Percentiles rank a stretch among this genome's conserved stretches.
These are phyloP conservation scores for Sciaenops ocellatus DNA, from an alignment of 2,797 vertebrate species.

Conservation along the genomic window DNA sequence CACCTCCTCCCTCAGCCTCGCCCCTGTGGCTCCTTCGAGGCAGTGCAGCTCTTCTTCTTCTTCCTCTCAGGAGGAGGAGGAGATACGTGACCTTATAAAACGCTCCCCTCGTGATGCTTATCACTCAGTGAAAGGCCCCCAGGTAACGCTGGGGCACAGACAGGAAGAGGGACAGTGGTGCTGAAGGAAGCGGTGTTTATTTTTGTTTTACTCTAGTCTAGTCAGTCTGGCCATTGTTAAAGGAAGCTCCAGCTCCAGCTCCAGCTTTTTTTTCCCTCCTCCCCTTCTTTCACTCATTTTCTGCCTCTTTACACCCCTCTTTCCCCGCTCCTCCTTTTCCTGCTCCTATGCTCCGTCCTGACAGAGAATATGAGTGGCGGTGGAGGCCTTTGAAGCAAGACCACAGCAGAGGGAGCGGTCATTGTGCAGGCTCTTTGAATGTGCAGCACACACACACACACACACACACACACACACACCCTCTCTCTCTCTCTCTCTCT, in stretches of 20 bases:
- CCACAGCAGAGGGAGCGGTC: constrained; percentile 89
- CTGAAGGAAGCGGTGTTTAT: constrained; percentile 51
- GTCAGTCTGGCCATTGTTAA: constrained; percentile 78
- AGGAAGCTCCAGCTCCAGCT: constrained; percentile 46
- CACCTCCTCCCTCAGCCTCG: background rate
- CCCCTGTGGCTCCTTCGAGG: constrained; percentile 49
- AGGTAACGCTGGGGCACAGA: constrained; percentile 47
- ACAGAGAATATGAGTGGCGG: constrained; percentile 83
- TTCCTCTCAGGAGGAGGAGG: constrained; percentile 8
- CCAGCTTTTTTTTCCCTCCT: background rate
- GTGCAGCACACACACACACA: constrained; percentile 63
- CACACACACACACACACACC: constrained; percentile 5
- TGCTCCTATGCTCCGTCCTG: constrained; percentile 53
- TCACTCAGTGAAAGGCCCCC: constrained; percentile 57
- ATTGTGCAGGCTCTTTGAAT: constrained; percentile 91
- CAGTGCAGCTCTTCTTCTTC: constrained; percentile 28
- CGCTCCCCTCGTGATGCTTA: constrained; percentile 52
- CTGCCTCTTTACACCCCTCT: constrained; percentile 34
- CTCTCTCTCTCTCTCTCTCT: background rate
- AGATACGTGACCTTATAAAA: constrained; percentile 57
- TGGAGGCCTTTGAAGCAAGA: constrained; percentile 91
- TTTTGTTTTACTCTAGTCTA: constrained; percentile 50
- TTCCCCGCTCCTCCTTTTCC: constrained; percentile 40
- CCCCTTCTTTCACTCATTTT: constrained; percentile 47
- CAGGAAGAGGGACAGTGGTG: constrained; percentile 46